Percentiles rank a stretch among this genome's conserved stretches.
phyloP scores from a whole-genome alignment of 2,113 vertebrate species.

The Myodes glareolus region DNA sequence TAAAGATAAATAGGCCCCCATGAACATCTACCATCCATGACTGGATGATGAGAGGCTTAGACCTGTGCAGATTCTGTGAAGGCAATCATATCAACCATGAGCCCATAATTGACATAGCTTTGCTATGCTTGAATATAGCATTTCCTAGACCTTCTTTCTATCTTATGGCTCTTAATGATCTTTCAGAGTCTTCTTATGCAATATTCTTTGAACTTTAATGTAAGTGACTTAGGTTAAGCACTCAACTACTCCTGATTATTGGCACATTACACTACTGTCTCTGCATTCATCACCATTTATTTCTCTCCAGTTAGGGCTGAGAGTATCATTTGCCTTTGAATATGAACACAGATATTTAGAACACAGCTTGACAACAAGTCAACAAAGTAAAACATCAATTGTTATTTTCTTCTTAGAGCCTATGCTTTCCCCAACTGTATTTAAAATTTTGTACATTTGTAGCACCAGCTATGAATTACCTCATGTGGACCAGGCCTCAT shows the following conservation, averaged over 20 bases:
- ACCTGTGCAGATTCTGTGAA: too few species aligned
- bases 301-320: too few species aligned
- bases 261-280: fast-evolving
- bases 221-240: neutral
- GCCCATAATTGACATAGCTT: neutral
- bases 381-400: neutral
- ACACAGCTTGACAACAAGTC: neutral
- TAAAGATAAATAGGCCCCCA: neutral
- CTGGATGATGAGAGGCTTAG: neutral
- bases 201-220: neutral
- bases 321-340: neutral
- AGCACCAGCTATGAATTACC: neutral
- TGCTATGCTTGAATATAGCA: too few species aligned
- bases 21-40: neutral
- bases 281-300: too few species aligned
- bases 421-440: too few species aligned
- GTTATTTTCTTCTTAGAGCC: neutral
- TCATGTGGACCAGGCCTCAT: neutral
- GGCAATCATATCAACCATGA: neutral
- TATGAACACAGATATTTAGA: neutral
- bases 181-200: neutral
- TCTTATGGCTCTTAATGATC: neutral
- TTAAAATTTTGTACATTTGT: neutral
- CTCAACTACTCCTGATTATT: neutral
- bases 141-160: too few species aligned